Conservation (phyloP, 2,797 vertebrate genomes). For the Rhinichthys osculus region DNA sequence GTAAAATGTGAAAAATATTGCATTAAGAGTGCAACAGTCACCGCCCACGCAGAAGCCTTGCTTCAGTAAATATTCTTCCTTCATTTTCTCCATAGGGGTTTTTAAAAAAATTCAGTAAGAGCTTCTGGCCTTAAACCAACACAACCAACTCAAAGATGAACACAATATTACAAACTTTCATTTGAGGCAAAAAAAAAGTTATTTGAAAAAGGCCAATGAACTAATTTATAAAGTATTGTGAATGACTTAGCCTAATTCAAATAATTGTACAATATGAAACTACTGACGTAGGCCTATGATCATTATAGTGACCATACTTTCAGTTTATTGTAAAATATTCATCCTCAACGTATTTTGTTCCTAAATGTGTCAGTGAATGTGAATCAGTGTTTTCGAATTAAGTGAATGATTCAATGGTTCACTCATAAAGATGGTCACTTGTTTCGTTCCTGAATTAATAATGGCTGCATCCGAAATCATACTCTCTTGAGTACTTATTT, state of each 20-base stretch:
- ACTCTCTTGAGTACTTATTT: too few relatives aligned
- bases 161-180: not conserved
- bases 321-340: not conserved
- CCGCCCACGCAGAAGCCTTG: not conserved
- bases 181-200: not conserved
- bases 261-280: not conserved
- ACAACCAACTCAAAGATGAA: not conserved
- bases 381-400: not conserved
- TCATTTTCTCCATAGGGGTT: not conserved
- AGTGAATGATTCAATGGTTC: not conserved
- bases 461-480: too few relatives aligned
- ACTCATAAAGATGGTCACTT: not conserved
- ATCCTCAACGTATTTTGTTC: not conserved
- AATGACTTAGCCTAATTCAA: not conserved
- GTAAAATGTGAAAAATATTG: conserved; percentile 15
- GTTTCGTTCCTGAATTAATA: not conserved
- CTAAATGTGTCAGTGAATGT: not conserved
- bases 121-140: not conserved
- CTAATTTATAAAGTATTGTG: not conserved
- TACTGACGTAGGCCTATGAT: not conserved
- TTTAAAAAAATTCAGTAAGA: not conserved
- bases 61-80: not conserved
- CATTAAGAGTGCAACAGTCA: not conserved
- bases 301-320: not conserved
- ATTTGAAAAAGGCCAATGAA: not conserved